These are phyloP conservation scores for Platerodrilus igneus DNA, from an alignment of 2,888 invertebrate genomes.

Conservation along the genomic window DNA sequence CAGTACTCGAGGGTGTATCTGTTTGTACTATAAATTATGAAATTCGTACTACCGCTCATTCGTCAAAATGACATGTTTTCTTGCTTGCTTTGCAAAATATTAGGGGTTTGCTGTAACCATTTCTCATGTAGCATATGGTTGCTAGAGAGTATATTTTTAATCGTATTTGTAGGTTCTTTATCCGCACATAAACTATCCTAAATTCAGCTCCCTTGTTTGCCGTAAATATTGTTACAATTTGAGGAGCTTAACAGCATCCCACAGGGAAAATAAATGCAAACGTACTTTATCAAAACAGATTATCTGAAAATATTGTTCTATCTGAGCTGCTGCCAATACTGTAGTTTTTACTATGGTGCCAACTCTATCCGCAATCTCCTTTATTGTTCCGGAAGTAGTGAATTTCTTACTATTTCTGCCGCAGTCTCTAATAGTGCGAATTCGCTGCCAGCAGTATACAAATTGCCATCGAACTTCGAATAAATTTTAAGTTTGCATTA, in stretches of 20 bases:
- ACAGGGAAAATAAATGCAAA: too few species aligned
- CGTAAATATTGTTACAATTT: too few species aligned
- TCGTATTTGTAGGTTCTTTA: too few species aligned
- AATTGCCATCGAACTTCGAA: too few species aligned
- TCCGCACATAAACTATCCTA: too few species aligned
- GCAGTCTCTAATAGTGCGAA: conserved; percentile 36
- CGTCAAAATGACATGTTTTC: conserved; percentile 22
- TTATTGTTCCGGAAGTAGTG: conserved; percentile 34
- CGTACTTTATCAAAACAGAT: conserved; percentile 36
- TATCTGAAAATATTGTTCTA: conserved; percentile 38
- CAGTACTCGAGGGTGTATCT: conserved; percentile 16
- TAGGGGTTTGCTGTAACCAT: too few species aligned
- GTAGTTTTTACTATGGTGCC: conserved; percentile 37
- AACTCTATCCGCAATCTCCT: conserved; percentile 29
- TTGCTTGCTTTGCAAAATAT: too few species aligned
- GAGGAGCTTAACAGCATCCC: too few species aligned
- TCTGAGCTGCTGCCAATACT: conserved; percentile 39
- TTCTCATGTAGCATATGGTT: too few species aligned
- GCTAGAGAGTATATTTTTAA: too few species aligned
- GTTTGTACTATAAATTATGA: conserved; percentile 22
- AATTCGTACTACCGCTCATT: conserved; percentile 21
- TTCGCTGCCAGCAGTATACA: conserved; percentile 32
- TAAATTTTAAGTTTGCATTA: too few species aligned
- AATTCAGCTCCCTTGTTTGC: too few species aligned
- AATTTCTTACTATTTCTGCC: conserved; percentile 37